phyloP scores from a whole-genome alignment of 2,797 vertebrate species.

The Karalla daura region DNA sequence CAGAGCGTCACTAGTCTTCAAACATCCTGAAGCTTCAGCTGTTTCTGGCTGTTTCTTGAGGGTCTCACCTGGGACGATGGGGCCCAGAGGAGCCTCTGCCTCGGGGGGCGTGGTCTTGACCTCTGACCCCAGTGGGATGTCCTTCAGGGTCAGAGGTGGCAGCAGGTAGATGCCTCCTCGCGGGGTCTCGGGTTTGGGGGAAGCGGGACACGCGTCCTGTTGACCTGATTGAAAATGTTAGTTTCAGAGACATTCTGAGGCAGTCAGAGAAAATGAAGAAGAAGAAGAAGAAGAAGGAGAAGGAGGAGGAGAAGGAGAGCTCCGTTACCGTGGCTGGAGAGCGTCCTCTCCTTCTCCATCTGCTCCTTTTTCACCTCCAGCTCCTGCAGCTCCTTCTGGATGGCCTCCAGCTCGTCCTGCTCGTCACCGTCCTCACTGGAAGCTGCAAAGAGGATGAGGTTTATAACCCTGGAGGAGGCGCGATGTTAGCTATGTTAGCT shows the following conservation, averaged over 20 bases:
- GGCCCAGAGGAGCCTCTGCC: accelerated
- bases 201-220: accelerated
- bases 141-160: neutral
- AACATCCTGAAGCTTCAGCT: neutral
- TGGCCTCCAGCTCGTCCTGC: constrained; percentile 59
- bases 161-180: constrained; percentile 50
- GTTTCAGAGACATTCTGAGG: neutral
- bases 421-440: constrained; percentile 4
- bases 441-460: neutral
- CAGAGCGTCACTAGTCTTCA: neutral
- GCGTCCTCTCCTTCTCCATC: too few species aligned
- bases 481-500: too few species aligned
- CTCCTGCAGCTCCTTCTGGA: constrained; percentile 65
- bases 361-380: constrained; percentile 50
- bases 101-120: accelerated
- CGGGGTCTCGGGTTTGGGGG: neutral
- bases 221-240: constrained; percentile 23
- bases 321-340: accelerated
- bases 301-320: too few species aligned
- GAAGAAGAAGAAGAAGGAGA: neutral
- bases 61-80: constrained; percentile 25
- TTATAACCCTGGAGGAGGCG: neutral
- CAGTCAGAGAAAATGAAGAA: neutral
- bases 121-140: accelerated
- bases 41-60: neutral